These are phyloP conservation scores for Cryptophagus acutangulus DNA, from an alignment of 2,888 invertebrate species.

Conservation along the genomic window DNA sequence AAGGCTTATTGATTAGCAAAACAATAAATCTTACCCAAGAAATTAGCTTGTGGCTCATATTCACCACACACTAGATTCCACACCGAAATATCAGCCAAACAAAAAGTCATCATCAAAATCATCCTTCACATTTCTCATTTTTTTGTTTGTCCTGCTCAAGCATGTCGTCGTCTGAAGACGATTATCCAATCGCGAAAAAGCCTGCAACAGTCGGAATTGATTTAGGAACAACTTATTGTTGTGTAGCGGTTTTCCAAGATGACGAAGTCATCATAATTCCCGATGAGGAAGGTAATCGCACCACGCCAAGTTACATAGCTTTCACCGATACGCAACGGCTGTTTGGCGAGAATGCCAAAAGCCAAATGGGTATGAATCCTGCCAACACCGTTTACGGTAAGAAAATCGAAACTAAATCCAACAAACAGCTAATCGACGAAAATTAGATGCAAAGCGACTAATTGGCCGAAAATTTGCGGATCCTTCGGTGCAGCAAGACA, in stretches of 20 bases:
- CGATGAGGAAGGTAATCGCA: conserved; percentile 11
- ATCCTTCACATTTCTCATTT: background rate
- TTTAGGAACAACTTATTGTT: conserved; percentile 25
- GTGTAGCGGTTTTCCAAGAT: conserved; percentile 25
- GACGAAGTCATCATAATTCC: conserved; percentile 17
- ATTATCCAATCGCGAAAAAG: background rate
- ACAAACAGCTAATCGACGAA: background rate
- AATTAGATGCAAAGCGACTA: conserved; percentile 58
- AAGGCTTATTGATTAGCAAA: too few relatives aligned
- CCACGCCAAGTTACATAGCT: conserved; percentile 33
- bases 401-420: background rate
- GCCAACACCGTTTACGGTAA: conserved; percentile 50
- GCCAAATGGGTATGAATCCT: conserved; percentile 48
- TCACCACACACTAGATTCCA: too few relatives aligned
- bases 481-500: conserved; percentile 58
- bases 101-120: conserved; percentile 6
- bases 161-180: background rate
- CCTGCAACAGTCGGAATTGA: conserved; percentile 25
- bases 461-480: conserved; percentile 63
- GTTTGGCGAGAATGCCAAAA: conserved; percentile 48
- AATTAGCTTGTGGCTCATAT: too few relatives aligned
- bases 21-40: too few relatives aligned
- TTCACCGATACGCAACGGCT: conserved; percentile 53
- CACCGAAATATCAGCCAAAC: too few relatives aligned
- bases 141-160: too few relatives aligned